Conservation (phyloP, 2,888 invertebrate genomes). For the Notocelia uddmanniana region DNA sequence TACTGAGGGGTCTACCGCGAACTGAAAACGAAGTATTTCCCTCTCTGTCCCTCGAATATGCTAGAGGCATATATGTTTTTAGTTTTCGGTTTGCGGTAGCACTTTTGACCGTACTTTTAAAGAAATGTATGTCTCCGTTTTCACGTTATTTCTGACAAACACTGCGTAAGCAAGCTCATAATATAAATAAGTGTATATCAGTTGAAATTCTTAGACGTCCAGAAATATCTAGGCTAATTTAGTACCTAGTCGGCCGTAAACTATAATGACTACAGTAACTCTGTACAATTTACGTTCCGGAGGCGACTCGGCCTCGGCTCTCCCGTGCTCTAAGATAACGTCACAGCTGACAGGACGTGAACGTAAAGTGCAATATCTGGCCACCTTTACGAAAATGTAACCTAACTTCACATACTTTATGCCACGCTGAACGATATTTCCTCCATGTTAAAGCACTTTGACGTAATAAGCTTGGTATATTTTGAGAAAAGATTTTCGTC, state of each 20-base stretch:
- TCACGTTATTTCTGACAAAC: not conserved
- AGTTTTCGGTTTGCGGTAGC: too few species aligned
- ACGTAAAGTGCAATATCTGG: constrained; percentile 42
- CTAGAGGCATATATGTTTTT: too few species aligned
- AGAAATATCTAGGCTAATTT: not conserved
- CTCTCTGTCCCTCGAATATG: too few species aligned
- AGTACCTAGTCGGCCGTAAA: not conserved
- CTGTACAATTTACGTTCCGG: constrained; percentile 4
- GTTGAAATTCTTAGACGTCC: not conserved
- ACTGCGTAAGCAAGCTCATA: not conserved
- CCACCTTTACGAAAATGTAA: constrained; percentile 26
- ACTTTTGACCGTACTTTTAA: too few species aligned
- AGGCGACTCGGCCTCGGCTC: constrained; percentile 13
- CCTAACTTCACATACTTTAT: constrained; percentile 29
- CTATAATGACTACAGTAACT: constrained; percentile 3
- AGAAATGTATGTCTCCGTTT: not conserved
- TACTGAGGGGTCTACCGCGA: too few species aligned
- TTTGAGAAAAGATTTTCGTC: not conserved
- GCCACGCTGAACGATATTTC: constrained; percentile 28
- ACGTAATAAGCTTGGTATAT: constrained; percentile 1
- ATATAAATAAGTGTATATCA: not conserved
- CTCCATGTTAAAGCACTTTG: constrained; percentile 27
- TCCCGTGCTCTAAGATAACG: constrained; percentile 27
- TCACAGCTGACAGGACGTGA: constrained; percentile 29
- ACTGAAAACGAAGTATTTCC: too few species aligned